A percentile compares a stretch with the other conserved stretches of the same genome.
Evolutionary conservation across 2,797 vertebrate species (phyloP).

Genomic region (Euphonia xanthogaster): DNA sequence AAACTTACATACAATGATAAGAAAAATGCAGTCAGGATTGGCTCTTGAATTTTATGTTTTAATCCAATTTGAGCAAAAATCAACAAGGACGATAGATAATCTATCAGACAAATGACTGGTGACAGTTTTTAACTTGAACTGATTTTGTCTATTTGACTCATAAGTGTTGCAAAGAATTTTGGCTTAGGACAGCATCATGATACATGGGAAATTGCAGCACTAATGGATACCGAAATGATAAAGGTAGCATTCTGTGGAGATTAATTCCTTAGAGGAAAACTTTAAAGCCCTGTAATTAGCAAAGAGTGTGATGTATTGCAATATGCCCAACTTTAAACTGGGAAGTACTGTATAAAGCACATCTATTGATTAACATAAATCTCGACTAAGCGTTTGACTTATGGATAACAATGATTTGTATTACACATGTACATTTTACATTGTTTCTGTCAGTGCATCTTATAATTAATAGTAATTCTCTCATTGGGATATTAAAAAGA

Average conservation of each 20-base stretch:
- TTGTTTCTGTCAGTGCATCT: background rate
- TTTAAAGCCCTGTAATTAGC: constrained; percentile 26
- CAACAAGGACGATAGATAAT: background rate
- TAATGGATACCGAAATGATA: constrained; percentile 8
- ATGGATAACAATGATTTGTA: constrained; percentile 4
- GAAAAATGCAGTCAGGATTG: background rate
- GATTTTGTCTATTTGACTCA: background rate
- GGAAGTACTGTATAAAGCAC: background rate
- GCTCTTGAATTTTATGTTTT: background rate
- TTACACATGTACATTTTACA: background rate
- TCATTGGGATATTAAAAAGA: background rate
- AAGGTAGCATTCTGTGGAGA: background rate
- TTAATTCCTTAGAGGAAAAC: constrained; percentile 4
- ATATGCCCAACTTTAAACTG: background rate
- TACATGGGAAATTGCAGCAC: background rate
- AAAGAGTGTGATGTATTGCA: background rate
- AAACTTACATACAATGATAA: background rate
- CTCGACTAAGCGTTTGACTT: background rate
- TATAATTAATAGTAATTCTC: constrained; percentile 1
- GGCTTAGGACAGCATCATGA: background rate
- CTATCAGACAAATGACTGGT: background rate
- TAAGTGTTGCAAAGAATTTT: background rate
- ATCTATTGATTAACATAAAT: constrained; percentile 48
- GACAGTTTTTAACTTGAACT: background rate
- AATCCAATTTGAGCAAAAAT: background rate